Percentiles rank a stretch among this genome's conserved stretches.
phyloP scores from a whole-genome alignment of 2,797 vertebrate species.

The Sylvilagus floridanus region DNA sequence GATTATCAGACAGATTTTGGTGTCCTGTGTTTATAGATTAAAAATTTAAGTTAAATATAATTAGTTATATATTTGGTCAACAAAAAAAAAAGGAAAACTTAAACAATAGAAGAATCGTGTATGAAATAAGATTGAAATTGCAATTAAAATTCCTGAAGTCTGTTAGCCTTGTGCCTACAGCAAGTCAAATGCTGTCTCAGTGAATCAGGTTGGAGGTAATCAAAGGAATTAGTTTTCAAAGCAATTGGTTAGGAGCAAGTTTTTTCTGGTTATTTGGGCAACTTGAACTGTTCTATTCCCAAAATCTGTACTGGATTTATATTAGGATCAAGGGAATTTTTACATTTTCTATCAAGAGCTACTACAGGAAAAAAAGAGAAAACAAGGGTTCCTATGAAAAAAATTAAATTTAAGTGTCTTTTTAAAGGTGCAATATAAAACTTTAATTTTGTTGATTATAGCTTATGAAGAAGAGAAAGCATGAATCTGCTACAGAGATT shows the following conservation, averaged over 20 bases:
- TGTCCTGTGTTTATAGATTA: background rate
- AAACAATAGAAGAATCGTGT: background rate
- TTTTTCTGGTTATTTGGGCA: background rate
- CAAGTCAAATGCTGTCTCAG: conserved; percentile 30
- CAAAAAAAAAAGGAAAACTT: conserved; percentile 41
- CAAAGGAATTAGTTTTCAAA: conserved; percentile 43
- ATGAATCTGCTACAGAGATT: conserved; percentile 32
- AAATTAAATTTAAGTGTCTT: background rate
- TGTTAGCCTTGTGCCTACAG: background rate
- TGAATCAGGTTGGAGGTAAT: background rate
- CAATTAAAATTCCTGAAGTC: conserved; percentile 25
- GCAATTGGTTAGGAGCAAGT: conserved; percentile 40
- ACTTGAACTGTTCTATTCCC: conserved; percentile 13
- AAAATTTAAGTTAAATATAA: conserved; percentile 39
- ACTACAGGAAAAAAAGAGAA: background rate
- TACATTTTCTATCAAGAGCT: conserved; percentile 10
- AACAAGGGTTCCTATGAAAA: background rate
- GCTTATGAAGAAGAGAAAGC: conserved; percentile 16
- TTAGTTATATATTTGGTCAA: background rate
- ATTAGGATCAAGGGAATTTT: background rate
- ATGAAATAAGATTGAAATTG: conserved; percentile 28
- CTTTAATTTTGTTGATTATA: background rate
- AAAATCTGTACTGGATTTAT: conserved; percentile 15
- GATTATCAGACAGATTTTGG: conserved; percentile 26
- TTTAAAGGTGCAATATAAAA: conserved; percentile 21